Base-by-base conservation (phyloP, 2,888 invertebrate species). In the Dynastes tityus region DNA sequence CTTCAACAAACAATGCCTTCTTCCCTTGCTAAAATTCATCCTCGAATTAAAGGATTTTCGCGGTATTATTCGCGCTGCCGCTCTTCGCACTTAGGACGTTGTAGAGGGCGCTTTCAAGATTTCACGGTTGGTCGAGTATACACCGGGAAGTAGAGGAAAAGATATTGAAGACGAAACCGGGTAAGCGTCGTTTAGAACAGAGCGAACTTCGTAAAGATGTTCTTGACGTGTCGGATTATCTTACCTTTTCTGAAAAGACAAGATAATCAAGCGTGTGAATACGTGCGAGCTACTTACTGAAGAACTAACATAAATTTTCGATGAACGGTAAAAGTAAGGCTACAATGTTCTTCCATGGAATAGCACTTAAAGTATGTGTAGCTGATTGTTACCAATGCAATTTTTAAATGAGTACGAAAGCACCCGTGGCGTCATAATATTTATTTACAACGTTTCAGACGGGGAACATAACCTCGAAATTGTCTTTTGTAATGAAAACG, bases 31-130 rank as follows among this genome's bases (percentile, higher is more conserved):
- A 27, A 68, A 68, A 68, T 49, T 51, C 29, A 4, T 51, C 13
- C 29, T 29, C 40, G 68, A 68, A 51, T 68, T 29, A 51, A 51
- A 29, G 51, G 68, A 68, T 68, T 53, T 68, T n/a, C 22, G 51
- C 13, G 68, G 32, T 32, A 63, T 68, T 49, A 49, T 68, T 51
- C 51, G 22, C 5, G 51, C 51, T 49, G 22, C 3, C 11, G 29
- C 51, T 49, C 49, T 68, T 29, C 27, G 6, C n/a, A 49, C 29
- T 68, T 63, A 13, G 51, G 51, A 51, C 29, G 32, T 4, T 68
- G 51, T 22, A 49, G 49, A 16, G 49, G 49, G 67, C 29, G 29
- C 51, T 68, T 49, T 68, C 49, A 68, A 68, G 49, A 51, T 68
- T 68, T 68, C 51, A 49, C 29, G 49, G 29, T 51, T 68, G 68